Base-by-base conservation (phyloP, 2,888 invertebrate genomes). In the Scaptomyza parva region DNA sequence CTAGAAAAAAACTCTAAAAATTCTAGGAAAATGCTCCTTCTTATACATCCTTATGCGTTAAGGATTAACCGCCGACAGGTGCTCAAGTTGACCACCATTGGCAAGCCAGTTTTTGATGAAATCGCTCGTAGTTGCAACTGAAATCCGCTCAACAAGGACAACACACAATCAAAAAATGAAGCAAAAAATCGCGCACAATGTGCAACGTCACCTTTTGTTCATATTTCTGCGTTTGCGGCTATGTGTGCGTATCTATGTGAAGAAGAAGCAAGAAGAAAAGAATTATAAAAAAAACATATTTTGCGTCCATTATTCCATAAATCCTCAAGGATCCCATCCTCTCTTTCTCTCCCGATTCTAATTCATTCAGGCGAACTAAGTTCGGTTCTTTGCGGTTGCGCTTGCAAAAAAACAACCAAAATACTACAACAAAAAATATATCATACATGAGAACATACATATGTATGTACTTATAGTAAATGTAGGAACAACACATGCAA, bases 291-390 rank as follows among this genome's bases (percentile, higher is more conserved):
- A 76, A 76, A 76, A 73, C 76, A 76, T 78, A 77, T 78, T 78
- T 72, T 62, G 63, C 55, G 63, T 37, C 53, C 73, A 73, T 81
- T 86, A 80, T 83, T 83, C 78, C 76, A 86, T 78, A 83, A 83
- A 83, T 83, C 82, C 86, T 69, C 67, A 53, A 67, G 70, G 59
- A 59, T 64, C 69, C 72, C 59, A 47, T 18, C 30, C 37, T 35
- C 35, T 35, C 59, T 41, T 43, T 37, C 9, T 17, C 52, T 50
- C 51, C 26, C 14, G 20, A 35, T 73, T 89, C 88, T 89, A 89
- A 88, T 89, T 89, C 89, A 85, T 65, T 89, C 75, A 78, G 70
- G 80, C 89, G 79, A 73, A 76, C 68, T 64, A 62, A 76, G 63
- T 65, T 52, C 52, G 35, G 37, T 35, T 47, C 44, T 17, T 37